A percentile compares a stretch with the other conserved stretches of the same genome.
Conservation (phyloP, 64 coral and sea anemone genomes). For the Trachythela sp. region DNA sequence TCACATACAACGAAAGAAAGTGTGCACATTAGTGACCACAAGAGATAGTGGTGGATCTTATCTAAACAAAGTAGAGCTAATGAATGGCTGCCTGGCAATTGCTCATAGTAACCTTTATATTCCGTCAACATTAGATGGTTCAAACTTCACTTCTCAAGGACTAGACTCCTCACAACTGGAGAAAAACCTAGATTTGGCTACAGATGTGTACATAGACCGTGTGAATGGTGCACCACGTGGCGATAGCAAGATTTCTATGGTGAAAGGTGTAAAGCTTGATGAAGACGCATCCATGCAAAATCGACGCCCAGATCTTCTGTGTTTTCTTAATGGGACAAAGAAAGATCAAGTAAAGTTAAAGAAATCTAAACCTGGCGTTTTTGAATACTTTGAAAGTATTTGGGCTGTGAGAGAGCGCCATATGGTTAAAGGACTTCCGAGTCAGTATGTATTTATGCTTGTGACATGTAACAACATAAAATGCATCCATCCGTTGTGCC, state of each 20-base stretch:
- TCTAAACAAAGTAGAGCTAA: constrained; percentile 45
- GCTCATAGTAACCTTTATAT: constrained; percentile 41
- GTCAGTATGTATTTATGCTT: constrained; percentile 42
- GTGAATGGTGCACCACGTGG: constrained; percentile 37
- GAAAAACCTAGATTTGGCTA: neutral
- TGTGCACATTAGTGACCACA: constrained; percentile 39
- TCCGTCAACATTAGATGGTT: constrained; percentile 39
- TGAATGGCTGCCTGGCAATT: constrained; percentile 37
- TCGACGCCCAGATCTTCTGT: constrained; percentile 9
- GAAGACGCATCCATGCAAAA: neutral
- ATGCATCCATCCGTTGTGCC: constrained; percentile 16
- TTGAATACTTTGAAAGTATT: constrained; percentile 24
- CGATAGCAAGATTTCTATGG: neutral
- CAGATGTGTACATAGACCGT: neutral
- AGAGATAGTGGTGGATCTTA: constrained; percentile 33
- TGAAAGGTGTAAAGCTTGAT: constrained; percentile 15
- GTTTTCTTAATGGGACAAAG: constrained; percentile 39
- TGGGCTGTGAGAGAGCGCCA: constrained; percentile 16
- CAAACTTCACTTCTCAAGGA: neutral
- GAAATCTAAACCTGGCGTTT: constrained; percentile 1
- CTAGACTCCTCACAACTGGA: neutral
- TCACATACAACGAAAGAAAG: constrained; percentile 16
- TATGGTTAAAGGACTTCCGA: constrained; percentile 37
- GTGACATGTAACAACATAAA: neutral
- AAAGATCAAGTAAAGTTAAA: neutral